These are phyloP conservation scores for Myopa testacea DNA, from an alignment of 2,888 invertebrate genomes.

Conservation along the genomic window DNA sequence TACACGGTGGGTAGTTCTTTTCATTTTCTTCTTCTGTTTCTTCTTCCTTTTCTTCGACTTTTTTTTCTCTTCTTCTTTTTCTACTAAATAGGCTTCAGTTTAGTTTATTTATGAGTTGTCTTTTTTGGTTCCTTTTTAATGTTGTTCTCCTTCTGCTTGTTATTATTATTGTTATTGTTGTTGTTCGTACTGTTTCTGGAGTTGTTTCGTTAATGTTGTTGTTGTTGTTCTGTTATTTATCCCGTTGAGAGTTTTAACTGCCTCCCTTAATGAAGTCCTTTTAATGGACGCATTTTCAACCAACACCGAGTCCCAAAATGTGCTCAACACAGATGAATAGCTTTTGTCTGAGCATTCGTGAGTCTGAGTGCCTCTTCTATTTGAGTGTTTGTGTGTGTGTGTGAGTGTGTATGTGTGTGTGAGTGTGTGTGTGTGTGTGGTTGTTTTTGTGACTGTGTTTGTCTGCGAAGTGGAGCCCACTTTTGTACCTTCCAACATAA, in stretches of 20 bases:
- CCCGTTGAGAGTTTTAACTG: neutral
- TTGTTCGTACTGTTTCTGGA: neutral
- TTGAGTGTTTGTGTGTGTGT: constrained; percentile 8
- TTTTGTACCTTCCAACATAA: neutral
- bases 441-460: constrained; percentile 15
- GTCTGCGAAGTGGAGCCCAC: constrained; percentile 22
- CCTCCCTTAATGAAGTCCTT: constrained; percentile 1
- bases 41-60: no score
- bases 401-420: constrained; percentile 38
- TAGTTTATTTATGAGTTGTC: neutral
- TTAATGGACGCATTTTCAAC: neutral
- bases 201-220: no score
- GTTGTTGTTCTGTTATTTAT: neutral
- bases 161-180: neutral
- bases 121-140: neutral
- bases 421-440: constrained; percentile 28
- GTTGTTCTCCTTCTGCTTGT: neutral
- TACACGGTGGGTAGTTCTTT: neutral
- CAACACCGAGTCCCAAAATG: constrained; percentile 2
- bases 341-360: neutral
- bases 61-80: neutral
- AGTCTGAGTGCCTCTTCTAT: neutral
- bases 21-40: neutral
- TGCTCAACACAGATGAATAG: constrained; percentile 21
- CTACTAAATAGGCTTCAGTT: constrained; percentile 1